Evolutionary conservation across 1,140 invertebrate species (phyloP), one percentile per base, ranked within the genome.

Genomic region (Pseudomyrmex sp.): DNA sequence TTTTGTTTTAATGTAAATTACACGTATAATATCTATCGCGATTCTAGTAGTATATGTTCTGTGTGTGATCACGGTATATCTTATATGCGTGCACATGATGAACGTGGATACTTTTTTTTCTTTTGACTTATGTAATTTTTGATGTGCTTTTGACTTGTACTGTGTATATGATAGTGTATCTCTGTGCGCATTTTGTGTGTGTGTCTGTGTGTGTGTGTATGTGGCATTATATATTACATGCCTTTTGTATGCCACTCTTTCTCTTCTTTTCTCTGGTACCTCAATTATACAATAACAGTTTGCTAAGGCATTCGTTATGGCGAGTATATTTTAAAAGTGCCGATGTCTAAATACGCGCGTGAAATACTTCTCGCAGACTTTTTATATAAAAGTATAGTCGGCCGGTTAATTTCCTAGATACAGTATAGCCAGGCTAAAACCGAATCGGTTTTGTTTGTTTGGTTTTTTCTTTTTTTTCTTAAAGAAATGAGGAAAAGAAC

Each of bases 291-390:
- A 88, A 68, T 89, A 88, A 88, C 73, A 80, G 85, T 88, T 84
- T 82, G 84, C 88, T 89, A 89, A 89, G 88, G 88, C 88, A 89
- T 89, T 89, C 82, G 80, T 88, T 84, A 88, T 89, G 88, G 88
- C 88, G 88, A 89, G 87, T 89, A 89, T 89, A 89, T 89, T 89
- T 89, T 72, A 84, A 86, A 86, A 66, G 88, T 89, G 87, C 87
- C 82, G 86, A 88, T 89, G 86, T 89, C 84, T 88, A 88, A 84
- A 87, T 70, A 80, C 83, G 87, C 87, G 83, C 84, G 87, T 86
- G 87, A 88, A 72, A 86, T 83, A 72, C 56, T 89, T 89, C 74
- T 83, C 83, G 52, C 83, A 89, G 74, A 88, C 58, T 88, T 88
- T 35, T 35, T 35, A 35, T 89, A 88, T 88, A 88, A 88, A 88